Evolutionary conservation across 2,113 vertebrate species (phyloP), one percentile per base, ranked within the genome.

Genomic region (Philantomba maxwellii): DNA sequence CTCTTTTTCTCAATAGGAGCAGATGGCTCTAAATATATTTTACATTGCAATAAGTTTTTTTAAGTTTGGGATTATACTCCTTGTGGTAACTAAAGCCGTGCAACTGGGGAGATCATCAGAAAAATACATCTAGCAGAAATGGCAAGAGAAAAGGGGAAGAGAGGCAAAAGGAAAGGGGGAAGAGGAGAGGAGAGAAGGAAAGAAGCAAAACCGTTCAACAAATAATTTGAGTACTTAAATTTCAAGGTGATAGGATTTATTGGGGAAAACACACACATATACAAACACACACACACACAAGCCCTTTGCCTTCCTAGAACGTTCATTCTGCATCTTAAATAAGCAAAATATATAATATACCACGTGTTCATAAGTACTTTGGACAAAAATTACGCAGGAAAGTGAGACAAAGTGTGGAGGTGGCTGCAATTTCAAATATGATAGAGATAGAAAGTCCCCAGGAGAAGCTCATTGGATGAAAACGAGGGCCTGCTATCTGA

Each of bases 21-120:
- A 97, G 78, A 92, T 87, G 90, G 49, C 39, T 77, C 64, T 89
- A 94, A 87, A 57, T 95, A 84, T 87, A 97, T 87, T 93, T 93
- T 87, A 95, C 60, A 94, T 30, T 64, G 43, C 30, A 95, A 87
- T 70, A 94, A 92, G 83, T 89, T 86, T 66, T 95, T 93, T 93
- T 43, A 57, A 58, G 12, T 93, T 85, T 93, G n/a, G 8, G 23
- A 62, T 82, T 95, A 78, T 85, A 78, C 45, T 94, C 88, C 45
- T 45, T 55, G 60, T 51, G 60, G 39, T 84, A 90, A 73, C 47
- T 66, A 26, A 66, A 87, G 17, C 43, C 33, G 47, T 77, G 15
- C 36, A 30, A 84, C 43, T 82, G 33, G 30, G 14, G 47, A 62
- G 57, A 75, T 60, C 16, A 84, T 87, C 39, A 55, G 62, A 87